Evolutionary conservation across 2,888 invertebrate genomes (phyloP).

Genomic region (Ellobium chinense): DNA sequence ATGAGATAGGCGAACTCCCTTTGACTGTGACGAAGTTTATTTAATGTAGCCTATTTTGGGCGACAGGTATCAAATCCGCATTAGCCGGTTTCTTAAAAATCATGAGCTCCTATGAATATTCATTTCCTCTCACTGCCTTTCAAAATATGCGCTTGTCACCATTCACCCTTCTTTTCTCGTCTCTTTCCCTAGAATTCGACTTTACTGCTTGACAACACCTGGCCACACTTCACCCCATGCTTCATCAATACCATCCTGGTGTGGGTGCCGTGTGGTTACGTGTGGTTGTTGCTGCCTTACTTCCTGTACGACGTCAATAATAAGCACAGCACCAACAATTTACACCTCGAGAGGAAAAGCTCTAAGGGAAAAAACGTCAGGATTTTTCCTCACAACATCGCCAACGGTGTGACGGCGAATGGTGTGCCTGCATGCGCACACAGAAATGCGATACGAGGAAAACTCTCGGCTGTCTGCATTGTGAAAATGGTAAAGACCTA

Average conservation of each 20-base stretch:
- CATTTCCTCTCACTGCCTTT: too few species aligned
- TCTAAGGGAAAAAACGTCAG: not conserved
- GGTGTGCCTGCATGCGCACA: too few species aligned
- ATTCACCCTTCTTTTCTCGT: too few species aligned
- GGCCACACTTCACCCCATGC: constrained; percentile 90
- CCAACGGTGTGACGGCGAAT: not conserved
- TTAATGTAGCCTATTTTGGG: too few species aligned
- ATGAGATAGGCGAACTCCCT: too few species aligned
- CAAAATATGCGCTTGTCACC: too few species aligned
- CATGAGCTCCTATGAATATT: too few species aligned
- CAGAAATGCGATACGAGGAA: not conserved
- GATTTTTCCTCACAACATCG: not conserved
- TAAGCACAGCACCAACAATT: constrained; percentile 13
- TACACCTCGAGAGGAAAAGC: too few species aligned
- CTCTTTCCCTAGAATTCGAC: constrained; percentile 57
- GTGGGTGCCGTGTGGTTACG: constrained; percentile 92
- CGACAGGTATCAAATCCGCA: too few species aligned
- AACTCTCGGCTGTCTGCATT: constrained; percentile 9
- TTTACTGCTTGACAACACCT: constrained; percentile 61
- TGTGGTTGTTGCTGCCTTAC: constrained; percentile 88
- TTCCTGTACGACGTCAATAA: constrained; percentile 61
- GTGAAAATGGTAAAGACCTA: constrained; percentile 4
- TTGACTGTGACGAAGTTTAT: too few species aligned
- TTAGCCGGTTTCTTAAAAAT: too few species aligned
- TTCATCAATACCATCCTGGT: constrained; percentile 94